These are phyloP conservation scores for Coregonus clupeaformis DNA, from an alignment of 2,113 vertebrate genomes.

Conservation along the genomic window DNA sequence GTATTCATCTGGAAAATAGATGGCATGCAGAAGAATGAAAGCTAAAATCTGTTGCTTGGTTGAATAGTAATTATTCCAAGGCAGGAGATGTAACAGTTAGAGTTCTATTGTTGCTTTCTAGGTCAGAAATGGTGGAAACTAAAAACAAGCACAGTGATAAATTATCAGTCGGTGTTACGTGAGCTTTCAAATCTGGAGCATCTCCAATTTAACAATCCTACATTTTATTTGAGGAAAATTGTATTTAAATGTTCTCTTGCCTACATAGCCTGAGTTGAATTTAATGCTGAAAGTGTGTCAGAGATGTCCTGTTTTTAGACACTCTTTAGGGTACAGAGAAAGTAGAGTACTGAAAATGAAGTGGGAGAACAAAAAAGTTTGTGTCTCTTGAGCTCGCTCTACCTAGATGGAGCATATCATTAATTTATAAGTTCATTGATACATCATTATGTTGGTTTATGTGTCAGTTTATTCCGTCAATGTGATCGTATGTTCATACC, in stretches of 20 bases:
- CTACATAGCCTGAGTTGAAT: not conserved
- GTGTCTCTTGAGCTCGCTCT: not conserved
- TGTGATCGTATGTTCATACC: constrained; percentile 59
- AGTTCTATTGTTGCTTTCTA: not conserved
- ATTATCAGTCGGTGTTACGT: not conserved
- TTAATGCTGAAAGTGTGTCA: constrained; percentile 34
- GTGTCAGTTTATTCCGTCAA: not conserved
- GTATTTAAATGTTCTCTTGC: not conserved
- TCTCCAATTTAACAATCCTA: not conserved
- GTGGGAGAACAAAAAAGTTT: not conserved
- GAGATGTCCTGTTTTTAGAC: constrained; percentile 24
- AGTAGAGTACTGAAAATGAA: constrained; percentile 3
- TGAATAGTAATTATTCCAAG: not conserved
- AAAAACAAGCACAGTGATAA: too few relatives aligned
- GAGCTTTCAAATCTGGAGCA: constrained; percentile 2
- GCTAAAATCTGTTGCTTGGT: not conserved
- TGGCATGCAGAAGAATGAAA: not conserved
- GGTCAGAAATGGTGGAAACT: too few relatives aligned
- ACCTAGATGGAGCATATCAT: not conserved
- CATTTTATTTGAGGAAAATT: not conserved
- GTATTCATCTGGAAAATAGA: constrained; percentile 76
- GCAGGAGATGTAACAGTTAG: not conserved
- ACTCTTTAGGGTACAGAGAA: constrained; percentile 15
- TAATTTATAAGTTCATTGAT: not conserved
- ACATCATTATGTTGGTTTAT: not conserved